Percentiles rank a stretch among this genome's conserved stretches.
Evolutionary conservation across 2,888 invertebrate genomes (phyloP).

Genomic region (Eupithecia dodoneata): DNA sequence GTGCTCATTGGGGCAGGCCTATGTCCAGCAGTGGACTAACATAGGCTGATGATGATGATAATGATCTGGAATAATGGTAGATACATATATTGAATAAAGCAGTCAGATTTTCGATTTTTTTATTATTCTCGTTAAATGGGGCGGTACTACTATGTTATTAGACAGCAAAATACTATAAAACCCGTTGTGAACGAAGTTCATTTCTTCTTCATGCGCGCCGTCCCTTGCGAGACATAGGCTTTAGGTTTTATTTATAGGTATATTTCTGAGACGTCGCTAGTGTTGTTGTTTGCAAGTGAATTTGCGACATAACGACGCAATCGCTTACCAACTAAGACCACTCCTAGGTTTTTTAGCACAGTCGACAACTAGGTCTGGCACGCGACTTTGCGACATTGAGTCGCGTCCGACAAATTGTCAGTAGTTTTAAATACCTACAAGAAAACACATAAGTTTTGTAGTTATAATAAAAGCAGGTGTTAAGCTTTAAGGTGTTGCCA

Average conservation of each 20-base stretch:
- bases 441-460: conserved; percentile 26
- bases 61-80: too few relatives aligned
- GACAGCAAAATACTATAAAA: not conserved
- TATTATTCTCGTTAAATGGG: too few relatives aligned
- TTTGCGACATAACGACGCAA: not conserved
- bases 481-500: conserved; percentile 13
- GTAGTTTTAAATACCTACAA: conserved; percentile 17
- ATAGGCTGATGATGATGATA: too few relatives aligned
- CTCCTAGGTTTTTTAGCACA: not conserved
- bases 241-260: too few relatives aligned
- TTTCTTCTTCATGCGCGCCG: not conserved
- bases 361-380: not conserved
- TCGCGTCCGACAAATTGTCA: not conserved
- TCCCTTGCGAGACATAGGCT: too few relatives aligned
- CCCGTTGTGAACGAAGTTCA: not conserved
- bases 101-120: too few relatives aligned
- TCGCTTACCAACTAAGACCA: not conserved
- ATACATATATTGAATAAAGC: not conserved
- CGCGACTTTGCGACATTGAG: not conserved
- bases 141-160: not conserved
- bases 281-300: not conserved
- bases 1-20: too few relatives aligned
- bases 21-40: too few relatives aligned
- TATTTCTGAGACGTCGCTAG: not conserved
- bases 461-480: conserved; percentile 32